These are phyloP conservation scores for Trachemys scripta DNA, from an alignment of 2,113 vertebrate species.

Conservation along the genomic window DNA sequence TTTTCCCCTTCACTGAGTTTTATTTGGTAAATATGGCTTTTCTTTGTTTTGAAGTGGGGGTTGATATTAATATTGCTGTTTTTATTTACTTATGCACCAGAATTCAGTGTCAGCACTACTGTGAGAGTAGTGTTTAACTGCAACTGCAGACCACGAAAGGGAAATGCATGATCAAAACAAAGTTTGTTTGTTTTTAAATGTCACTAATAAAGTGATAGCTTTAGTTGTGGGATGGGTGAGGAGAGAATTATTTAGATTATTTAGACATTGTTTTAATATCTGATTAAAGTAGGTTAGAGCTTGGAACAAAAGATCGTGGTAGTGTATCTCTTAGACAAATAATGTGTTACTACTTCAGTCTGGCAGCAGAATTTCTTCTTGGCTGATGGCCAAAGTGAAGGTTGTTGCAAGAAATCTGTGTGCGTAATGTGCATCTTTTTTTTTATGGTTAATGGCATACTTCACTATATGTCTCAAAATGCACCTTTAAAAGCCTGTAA, in stretches of 20 bases:
- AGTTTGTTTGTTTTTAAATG: not conserved
- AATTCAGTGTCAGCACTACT: not conserved
- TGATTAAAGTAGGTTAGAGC: not conserved
- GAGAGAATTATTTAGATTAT: not conserved
- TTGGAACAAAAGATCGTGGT: not conserved
- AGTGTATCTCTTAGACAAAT: slow-evolving; percentile 2
- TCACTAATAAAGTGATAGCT: not conserved
- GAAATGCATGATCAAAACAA: not conserved
- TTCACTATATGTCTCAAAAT: not conserved
- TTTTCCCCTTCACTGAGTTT: not conserved
- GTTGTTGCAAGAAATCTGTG: not conserved
- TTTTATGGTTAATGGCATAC: not conserved
- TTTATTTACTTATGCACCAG: not conserved
- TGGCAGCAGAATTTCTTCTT: slow-evolving; percentile 11
- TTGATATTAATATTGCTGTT: not conserved
- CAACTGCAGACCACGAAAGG: not conserved
- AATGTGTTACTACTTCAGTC: not conserved
- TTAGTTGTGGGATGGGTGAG: not conserved
- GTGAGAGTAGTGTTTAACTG: not conserved
- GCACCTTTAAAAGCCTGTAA: not conserved
- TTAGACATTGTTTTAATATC: not conserved
- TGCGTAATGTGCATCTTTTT: accelerated
- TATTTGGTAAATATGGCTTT: not conserved
- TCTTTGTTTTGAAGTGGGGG: not conserved
- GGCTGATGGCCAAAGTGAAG: not conserved